Conservation (phyloP, 2,113 vertebrate genomes). For the Brachypteracias leptosomus region DNA sequence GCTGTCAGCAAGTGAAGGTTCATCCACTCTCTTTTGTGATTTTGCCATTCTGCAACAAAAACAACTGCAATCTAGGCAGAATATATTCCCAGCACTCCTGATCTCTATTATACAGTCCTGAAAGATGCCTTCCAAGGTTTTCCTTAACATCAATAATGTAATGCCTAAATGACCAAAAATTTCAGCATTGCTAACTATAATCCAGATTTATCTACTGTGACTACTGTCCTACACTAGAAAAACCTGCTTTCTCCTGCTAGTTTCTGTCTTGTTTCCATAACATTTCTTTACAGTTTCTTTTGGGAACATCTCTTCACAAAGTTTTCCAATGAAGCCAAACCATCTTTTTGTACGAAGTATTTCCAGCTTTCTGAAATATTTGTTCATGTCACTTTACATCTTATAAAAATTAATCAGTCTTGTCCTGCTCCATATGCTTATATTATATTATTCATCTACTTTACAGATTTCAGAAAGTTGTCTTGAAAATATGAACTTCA, state of each 20-base stretch:
- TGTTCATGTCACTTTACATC: background rate
- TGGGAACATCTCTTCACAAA: background rate
- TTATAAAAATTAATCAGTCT: background rate
- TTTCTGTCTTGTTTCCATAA: background rate
- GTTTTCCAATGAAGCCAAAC: background rate
- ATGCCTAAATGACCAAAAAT: background rate
- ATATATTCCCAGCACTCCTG: background rate
- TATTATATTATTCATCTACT: background rate
- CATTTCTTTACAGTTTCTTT: background rate
- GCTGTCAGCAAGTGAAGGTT: accelerated
- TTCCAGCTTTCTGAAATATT: background rate
- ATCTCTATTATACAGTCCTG: background rate
- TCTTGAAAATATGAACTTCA: background rate
- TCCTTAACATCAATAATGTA: background rate
- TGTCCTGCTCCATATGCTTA: background rate
- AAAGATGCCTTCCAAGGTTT: background rate
- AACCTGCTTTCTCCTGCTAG: background rate
- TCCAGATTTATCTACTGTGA: background rate
- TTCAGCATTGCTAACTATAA: background rate
- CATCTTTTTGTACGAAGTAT: background rate
- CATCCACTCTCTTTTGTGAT: background rate
- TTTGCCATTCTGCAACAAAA: background rate
- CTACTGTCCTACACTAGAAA: background rate
- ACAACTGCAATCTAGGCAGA: background rate
- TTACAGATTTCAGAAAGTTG: background rate